A percentile compares a stretch with the other conserved stretches of the same genome.
These are phyloP conservation scores for Carettochelys insculpta DNA, from an alignment of 2,113 vertebrate genomes.

Conservation along the genomic window DNA sequence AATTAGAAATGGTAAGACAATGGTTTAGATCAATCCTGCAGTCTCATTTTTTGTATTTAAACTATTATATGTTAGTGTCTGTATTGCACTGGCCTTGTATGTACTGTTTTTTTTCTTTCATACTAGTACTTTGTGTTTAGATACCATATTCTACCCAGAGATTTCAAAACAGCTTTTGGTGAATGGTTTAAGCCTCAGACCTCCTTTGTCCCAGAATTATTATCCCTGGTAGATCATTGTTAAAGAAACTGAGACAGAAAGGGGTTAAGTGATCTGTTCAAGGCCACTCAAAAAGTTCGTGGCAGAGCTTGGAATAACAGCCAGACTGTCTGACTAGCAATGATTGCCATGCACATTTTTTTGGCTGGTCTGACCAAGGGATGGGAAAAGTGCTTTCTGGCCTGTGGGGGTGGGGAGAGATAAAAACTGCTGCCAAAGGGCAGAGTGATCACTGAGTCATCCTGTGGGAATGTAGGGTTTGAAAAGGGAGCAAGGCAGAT, in stretches of 20 bases:
- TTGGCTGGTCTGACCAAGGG: too few species aligned
- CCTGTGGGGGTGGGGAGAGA: too few species aligned
- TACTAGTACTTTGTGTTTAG: slow-evolving; percentile 15
- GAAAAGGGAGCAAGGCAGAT: too few species aligned
- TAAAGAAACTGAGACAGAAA: slow-evolving; percentile 33
- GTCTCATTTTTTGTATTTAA: slow-evolving; percentile 3
- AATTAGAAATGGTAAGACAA: slow-evolving; percentile 16
- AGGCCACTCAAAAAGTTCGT: background rate
- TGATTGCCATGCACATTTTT: too few species aligned
- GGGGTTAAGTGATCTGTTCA: slow-evolving; percentile 4
- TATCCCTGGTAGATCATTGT: background rate
- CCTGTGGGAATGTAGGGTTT: too few species aligned
- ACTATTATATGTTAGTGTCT: background rate
- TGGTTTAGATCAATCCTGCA: background rate
- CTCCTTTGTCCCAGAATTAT: background rate
- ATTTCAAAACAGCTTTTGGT: slow-evolving; percentile 40
- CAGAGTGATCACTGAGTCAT: too few species aligned
- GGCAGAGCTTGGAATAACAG: slow-evolving; percentile 40
- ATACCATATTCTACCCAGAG: slow-evolving; percentile 42
- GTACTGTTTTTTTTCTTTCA: background rate
- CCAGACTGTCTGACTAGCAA: background rate
- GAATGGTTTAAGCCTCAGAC: background rate
- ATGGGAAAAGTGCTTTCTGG: too few species aligned
- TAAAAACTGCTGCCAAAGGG: too few species aligned
- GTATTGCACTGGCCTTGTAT: background rate